Evolutionary conservation across 2,888 invertebrate genomes (phyloP).

Genomic region (Catocala nupta): DNA sequence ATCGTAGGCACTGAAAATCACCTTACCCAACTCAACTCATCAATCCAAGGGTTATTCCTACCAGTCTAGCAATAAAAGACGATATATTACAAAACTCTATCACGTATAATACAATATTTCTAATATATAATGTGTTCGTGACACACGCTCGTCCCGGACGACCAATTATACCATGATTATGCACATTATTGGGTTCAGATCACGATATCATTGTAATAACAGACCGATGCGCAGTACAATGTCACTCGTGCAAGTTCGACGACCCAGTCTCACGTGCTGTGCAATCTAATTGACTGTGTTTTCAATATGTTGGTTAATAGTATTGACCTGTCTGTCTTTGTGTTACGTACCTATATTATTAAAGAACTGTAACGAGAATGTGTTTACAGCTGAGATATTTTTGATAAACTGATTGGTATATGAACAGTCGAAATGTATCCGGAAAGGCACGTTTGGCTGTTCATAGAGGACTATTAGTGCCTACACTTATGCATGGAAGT

Average conservation of each 20-base stretch:
- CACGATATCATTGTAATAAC: constrained; percentile 51
- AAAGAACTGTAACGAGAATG: no score
- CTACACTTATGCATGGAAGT: no score
- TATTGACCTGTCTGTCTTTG: constrained; percentile 1
- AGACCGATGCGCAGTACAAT: constrained; percentile 11
- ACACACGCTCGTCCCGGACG: constrained; percentile 43
- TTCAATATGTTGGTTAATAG: constrained; percentile 7
- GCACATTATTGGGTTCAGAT: constrained; percentile 37
- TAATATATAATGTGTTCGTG: constrained; percentile 45
- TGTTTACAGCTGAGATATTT: no score
- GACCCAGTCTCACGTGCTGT: constrained; percentile 32
- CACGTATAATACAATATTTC: constrained; percentile 11
- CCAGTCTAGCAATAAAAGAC: background rate
- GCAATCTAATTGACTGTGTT: constrained; percentile 27
- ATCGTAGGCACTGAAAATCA: no score
- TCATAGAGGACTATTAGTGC: no score
- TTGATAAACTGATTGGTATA: no score
- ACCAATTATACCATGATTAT: constrained; percentile 43
- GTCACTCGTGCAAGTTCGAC: constrained; percentile 26
- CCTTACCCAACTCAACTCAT: background rate
- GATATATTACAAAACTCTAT: background rate
- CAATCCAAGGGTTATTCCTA: background rate
- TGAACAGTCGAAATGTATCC: no score
- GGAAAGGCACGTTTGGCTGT: no score
- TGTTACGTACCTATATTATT: constrained; percentile 1